Base-by-base conservation (phyloP, 2,797 vertebrate genomes). In the Eulemur coronatus region DNA sequence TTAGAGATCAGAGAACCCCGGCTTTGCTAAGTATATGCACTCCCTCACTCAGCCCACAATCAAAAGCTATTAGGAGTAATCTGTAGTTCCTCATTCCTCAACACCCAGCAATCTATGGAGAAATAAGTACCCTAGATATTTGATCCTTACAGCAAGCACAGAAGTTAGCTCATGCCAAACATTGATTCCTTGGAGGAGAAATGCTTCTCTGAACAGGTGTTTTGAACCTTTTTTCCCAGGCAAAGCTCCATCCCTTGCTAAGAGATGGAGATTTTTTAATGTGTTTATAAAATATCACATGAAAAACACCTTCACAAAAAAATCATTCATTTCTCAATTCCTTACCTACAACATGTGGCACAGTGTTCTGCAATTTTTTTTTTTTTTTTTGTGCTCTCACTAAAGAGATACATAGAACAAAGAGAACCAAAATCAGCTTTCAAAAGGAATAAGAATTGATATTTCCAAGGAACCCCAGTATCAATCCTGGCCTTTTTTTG, bases 361-460 rank as follows among this genome's bases (percentile, higher is more conserved):
- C 22, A 61, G 63, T 79, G 26, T 61, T 69, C 7, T 88, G 48
- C 35, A 73, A 88, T 28, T 59, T 59, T 61, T 17, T 14, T 63
- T 81, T 48, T 46, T 9, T 43, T 43, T 43, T 9, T 24, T 76
- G 76, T 59, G 41, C 41, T 94, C 88, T 93, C 41, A 67, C 84
- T 86, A 84, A 95, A 89, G 46, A 57, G 13, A 85, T 4, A 61
- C 22, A 28, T 4, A 82, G 9, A 84, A 87, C 15, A 93, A 43
- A 94, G 69, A 81, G 88, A 95, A 87, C 20, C n/a, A 90, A 73
- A 91, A 90, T 38, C 55, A 80, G 38, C 35, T 80, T 96, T 90
- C 86, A 87, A 97, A 82, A 97, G 48, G 22, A n/a, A 72, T 1
- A 87, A 61, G 17, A 95, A 50, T 20, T 26, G 70, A 55, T 55